A percentile compares a stretch with the other conserved stretches of the same genome.
These are phyloP conservation scores for Dasyurus viverrinus DNA, from an alignment of 2,113 vertebrate species.

Conservation along the genomic window DNA sequence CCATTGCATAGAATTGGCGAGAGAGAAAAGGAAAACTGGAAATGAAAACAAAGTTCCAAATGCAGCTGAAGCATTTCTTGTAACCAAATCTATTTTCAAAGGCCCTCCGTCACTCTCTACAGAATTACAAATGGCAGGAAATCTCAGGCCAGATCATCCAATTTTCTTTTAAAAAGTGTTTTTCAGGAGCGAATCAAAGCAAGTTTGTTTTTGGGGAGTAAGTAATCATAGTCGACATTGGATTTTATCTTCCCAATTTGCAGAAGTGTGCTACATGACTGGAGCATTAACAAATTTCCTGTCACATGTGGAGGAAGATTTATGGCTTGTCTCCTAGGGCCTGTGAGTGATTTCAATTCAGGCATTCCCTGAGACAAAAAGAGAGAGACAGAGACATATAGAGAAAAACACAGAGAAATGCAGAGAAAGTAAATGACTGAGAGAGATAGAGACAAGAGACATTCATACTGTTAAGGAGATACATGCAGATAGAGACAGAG, in stretches of 20 bases:
- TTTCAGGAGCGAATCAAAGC: background rate
- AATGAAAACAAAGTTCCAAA: slow-evolving; percentile 53
- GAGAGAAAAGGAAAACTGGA: slow-evolving; percentile 43
- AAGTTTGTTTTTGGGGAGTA: background rate
- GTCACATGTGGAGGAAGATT: background rate
- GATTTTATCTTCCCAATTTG: background rate
- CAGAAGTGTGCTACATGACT: background rate
- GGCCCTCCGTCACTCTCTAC: slow-evolving; percentile 48
- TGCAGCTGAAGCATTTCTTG: accelerated
- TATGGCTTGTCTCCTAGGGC: background rate
- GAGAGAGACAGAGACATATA: background rate
- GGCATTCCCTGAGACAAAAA: background rate
- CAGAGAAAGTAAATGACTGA: no score
- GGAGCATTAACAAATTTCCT: background rate
- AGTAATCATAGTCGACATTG: accelerated
- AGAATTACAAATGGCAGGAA: background rate
- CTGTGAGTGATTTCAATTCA: background rate
- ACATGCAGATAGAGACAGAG: background rate
- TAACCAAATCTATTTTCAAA: background rate
- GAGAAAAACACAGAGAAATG: no score
- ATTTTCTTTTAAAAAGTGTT: background rate
- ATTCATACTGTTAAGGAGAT: background rate
- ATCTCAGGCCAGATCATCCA: background rate
- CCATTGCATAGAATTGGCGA: slow-evolving; percentile 63
- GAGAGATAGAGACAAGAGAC: background rate